Conservation (phyloP, 2,113 vertebrate genomes). For the Saccopteryx leptura region DNA sequence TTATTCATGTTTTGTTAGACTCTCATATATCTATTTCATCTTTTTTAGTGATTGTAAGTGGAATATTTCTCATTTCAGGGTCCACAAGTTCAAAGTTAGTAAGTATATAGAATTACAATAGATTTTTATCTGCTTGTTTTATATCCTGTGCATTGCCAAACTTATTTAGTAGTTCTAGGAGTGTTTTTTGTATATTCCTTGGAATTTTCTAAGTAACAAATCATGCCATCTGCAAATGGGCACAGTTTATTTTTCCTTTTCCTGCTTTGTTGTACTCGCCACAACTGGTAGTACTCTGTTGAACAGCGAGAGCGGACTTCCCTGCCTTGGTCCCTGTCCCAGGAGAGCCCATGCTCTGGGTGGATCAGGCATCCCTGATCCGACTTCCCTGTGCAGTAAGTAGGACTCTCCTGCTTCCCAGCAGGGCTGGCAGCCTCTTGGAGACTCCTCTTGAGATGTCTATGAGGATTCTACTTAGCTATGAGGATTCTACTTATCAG, state of each 20-base stretch:
- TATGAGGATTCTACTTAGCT: too few relatives aligned
- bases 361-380: too few relatives aligned
- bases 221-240: background rate
- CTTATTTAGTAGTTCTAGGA: background rate
- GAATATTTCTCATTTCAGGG: slow-evolving; percentile 12
- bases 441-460: too few relatives aligned
- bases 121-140: background rate
- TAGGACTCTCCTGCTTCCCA: too few relatives aligned
- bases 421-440: too few relatives aligned
- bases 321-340: background rate
- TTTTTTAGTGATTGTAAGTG: background rate
- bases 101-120: background rate
- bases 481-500: too few relatives aligned
- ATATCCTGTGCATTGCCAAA: background rate
- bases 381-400: too few relatives aligned
- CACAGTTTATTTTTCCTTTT: background rate
- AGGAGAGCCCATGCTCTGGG: too few relatives aligned
- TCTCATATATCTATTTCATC: background rate
- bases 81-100: background rate
- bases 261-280: background rate
- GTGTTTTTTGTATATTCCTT: background rate
- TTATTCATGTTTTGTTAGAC: background rate
- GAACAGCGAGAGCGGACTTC: background rate
- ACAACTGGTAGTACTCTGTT: background rate
- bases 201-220: background rate